Conservation (phyloP, 2,113 vertebrate species). For the Meriones unguiculatus region DNA sequence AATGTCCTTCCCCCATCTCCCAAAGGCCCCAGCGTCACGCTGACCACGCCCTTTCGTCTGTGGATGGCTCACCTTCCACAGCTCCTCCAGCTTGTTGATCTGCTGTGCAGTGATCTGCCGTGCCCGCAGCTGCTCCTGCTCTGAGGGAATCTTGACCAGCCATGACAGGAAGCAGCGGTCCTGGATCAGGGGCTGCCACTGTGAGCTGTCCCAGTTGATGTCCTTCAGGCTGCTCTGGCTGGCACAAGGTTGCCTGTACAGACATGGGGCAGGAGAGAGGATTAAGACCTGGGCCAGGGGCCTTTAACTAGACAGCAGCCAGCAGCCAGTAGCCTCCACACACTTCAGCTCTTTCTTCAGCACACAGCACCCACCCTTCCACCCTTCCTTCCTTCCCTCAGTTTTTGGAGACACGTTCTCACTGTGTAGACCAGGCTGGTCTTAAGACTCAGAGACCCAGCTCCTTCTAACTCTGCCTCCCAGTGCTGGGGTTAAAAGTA, state of each 20-base stretch:
- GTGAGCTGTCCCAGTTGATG: constrained; percentile 99
- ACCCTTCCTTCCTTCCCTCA: background rate
- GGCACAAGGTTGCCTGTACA: constrained; percentile 95
- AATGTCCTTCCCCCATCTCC: background rate
- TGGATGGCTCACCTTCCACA: constrained; percentile 93
- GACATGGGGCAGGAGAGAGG: background rate
- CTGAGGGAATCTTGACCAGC: constrained; percentile 99
- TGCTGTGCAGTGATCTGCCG: constrained; percentile 98
- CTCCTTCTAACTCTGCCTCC: background rate
- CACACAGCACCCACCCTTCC: background rate
- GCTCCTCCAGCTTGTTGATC: constrained; percentile 98
- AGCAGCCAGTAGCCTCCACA: background rate
- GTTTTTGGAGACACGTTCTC: background rate
- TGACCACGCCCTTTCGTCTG: background rate
- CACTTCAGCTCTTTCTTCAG: background rate
- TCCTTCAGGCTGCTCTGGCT: constrained; percentile 99
- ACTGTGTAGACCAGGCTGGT: background rate
- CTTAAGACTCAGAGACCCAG: background rate
- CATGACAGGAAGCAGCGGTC: constrained; percentile 99
- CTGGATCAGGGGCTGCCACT: constrained; percentile 99
- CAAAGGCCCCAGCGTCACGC: background rate
- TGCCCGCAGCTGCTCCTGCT: constrained; percentile 97
- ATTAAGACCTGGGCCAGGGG: background rate
- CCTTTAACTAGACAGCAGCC: background rate
- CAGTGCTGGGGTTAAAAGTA: background rate